Evolutionary conservation across 1,140 invertebrate genomes (phyloP).

Genomic region (Ceratosolen solmsi): DNA sequence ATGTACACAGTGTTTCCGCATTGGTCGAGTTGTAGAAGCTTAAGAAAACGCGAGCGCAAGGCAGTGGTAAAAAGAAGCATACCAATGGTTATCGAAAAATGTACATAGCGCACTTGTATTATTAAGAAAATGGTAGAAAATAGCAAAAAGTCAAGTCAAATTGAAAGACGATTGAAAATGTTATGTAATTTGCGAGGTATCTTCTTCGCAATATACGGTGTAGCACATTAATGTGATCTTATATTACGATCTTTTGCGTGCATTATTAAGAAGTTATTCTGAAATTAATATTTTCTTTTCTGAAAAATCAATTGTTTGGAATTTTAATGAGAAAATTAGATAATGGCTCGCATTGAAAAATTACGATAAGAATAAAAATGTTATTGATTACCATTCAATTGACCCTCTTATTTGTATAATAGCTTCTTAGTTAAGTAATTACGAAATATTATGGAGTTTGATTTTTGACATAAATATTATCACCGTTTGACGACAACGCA

Average conservation of each 20-base stretch:
- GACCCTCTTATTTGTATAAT: background rate
- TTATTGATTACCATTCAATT: background rate
- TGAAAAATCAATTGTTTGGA: background rate
- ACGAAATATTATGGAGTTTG: background rate
- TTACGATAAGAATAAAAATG: background rate
- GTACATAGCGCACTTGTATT: background rate
- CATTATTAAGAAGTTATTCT: background rate
- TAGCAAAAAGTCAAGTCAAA: background rate
- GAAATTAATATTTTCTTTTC: background rate
- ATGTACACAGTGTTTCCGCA: constrained; percentile 4
- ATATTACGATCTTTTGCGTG: background rate
- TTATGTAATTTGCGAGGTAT: constrained; percentile 11
- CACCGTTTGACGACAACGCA: background rate
- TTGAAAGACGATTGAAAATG: constrained; percentile 14
- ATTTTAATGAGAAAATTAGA: background rate
- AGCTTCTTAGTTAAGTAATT: background rate
- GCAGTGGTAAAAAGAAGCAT: background rate
- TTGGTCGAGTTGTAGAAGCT: background rate
- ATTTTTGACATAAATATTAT: background rate
- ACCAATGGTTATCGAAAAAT: background rate
- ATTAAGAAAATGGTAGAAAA: background rate
- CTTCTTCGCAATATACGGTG: background rate
- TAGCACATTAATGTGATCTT: background rate
- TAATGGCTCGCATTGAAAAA: background rate
- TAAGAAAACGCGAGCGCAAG: background rate